A percentile compares a stretch with the other conserved stretches of the same genome.
phyloP scores from a whole-genome alignment of 2,113 vertebrate species.

The Pelodiscus sinensis region DNA sequence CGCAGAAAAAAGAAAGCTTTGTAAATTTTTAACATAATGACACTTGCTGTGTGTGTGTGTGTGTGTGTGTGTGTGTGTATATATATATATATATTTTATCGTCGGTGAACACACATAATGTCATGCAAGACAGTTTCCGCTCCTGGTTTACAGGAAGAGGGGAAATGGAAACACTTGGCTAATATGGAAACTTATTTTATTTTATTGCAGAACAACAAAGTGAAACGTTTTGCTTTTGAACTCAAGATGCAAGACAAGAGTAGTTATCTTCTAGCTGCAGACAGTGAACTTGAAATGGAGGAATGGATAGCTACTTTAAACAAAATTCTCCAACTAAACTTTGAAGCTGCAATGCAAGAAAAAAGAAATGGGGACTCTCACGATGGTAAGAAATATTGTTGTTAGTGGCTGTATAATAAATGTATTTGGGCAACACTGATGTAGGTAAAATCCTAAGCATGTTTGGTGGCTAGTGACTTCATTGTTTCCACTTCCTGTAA shows the following conservation, averaged over 20 bases:
- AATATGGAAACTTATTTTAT: background rate
- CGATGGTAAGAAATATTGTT: slow-evolving; percentile 81
- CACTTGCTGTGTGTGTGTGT: background rate
- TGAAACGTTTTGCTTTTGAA: slow-evolving; percentile 95
- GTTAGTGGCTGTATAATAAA: background rate
- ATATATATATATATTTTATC: background rate
- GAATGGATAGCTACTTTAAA: slow-evolving; percentile 96
- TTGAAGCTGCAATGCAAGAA: slow-evolving; percentile 97
- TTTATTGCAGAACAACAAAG: slow-evolving; percentile 91
- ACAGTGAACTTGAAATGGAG: slow-evolving; percentile 96
- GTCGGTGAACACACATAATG: background rate
- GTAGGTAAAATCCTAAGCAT: background rate
- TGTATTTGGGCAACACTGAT: accelerated
- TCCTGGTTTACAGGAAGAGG: background rate
- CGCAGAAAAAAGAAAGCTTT: background rate
- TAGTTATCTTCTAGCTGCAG: slow-evolving; percentile 94
- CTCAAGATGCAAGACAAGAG: slow-evolving; percentile 99
- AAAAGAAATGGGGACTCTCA: slow-evolving; percentile 95
- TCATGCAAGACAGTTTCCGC: background rate
- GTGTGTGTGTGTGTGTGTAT: no score
- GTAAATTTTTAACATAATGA: background rate
- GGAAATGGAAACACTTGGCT: background rate
- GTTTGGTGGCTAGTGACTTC: background rate
- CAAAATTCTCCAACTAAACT: slow-evolving; percentile 96
- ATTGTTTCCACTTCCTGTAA: background rate